Conservation (phyloP, 1,140 invertebrate species). For the Atopsyche davidsoni region DNA sequence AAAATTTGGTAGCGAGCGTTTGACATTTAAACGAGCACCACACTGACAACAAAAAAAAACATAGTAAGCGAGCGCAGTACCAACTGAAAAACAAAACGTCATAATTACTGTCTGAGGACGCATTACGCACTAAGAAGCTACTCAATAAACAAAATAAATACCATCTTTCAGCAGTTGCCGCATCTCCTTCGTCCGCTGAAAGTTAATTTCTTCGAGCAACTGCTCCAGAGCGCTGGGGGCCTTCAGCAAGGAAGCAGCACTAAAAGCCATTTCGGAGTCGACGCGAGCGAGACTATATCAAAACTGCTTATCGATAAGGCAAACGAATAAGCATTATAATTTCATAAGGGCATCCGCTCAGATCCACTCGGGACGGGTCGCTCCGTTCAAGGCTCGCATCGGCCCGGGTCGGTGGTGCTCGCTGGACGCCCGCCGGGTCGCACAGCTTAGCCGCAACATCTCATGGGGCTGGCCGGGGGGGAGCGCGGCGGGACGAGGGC, state of each 20-base stretch:
- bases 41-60: background rate
- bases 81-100: background rate
- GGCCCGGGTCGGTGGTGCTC: conserved; percentile 1
- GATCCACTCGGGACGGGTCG: background rate
- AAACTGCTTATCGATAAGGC: too few relatives aligned
- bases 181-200: conserved; percentile 85
- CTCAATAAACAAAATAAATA: conserved; percentile 34
- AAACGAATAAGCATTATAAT: background rate
- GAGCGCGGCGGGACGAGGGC: too few relatives aligned
- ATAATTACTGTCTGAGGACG: background rate
- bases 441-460: background rate
- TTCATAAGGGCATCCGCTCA: background rate
- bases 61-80: background rate
- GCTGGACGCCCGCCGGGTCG: background rate
- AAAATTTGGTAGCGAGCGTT: background rate
- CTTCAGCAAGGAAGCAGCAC: conserved; percentile 53
- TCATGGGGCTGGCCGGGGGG: too few relatives aligned
- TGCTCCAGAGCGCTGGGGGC: conserved; percentile 75
- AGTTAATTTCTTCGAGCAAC: conserved; percentile 83
- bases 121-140: background rate
- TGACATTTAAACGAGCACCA: background rate
- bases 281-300: too few relatives aligned
- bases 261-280: conserved; percentile 31
- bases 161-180: conserved; percentile 79
- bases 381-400: background rate